phyloP scores from a whole-genome alignment of 2,888 invertebrate species.

The Strigamia crassipes region DNA sequence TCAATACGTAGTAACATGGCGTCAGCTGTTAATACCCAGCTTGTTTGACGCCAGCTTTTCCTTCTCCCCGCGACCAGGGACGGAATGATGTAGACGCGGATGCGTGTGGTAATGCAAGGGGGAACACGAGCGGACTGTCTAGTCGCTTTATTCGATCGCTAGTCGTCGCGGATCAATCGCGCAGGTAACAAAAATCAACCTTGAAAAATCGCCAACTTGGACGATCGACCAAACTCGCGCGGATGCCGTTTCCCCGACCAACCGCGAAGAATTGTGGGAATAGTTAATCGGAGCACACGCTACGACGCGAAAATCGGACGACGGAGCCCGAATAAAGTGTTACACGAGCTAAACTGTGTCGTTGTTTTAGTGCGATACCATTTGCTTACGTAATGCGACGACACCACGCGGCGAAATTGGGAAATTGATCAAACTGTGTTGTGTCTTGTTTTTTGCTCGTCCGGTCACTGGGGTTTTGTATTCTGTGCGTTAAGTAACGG shows the following conservation, averaged over 20 bases:
- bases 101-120: neutral
- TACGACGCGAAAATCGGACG: too few relatives aligned
- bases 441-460: neutral
- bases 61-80: neutral
- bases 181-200: neutral
- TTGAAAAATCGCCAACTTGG: neutral
- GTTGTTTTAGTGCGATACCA: neutral
- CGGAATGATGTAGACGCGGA: neutral
- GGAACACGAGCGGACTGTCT: neutral
- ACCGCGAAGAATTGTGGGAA: too few relatives aligned
- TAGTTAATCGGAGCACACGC: too few relatives aligned
- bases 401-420: neutral
- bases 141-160: neutral
- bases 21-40: slow-evolving; percentile 2
- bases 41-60: neutral
- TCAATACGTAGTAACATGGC: slow-evolving; percentile 29
- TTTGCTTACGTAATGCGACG: neutral
- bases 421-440: neutral
- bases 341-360: neutral
- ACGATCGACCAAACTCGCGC: neutral
- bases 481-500: too few relatives aligned
- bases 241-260: too few relatives aligned
- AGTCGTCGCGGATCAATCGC: neutral
- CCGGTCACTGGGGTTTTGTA: too few relatives aligned
- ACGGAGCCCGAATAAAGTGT: neutral